Evolutionary conservation across 2,113 vertebrate genomes (phyloP).

Genomic region (Ceyx melanurus): DNA sequence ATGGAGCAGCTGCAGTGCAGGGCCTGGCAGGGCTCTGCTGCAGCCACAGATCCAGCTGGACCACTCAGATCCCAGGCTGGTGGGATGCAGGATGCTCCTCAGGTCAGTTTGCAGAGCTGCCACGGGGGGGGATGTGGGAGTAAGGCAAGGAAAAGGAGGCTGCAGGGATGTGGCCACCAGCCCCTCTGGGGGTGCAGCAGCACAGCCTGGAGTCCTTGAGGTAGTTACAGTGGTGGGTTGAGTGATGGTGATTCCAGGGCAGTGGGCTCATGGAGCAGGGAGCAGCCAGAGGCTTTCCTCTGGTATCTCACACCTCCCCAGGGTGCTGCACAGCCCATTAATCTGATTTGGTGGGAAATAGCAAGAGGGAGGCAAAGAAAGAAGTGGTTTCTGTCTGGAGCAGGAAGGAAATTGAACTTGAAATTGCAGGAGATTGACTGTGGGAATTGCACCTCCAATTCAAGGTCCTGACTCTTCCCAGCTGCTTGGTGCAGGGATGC

Average conservation of each 20-base stretch:
- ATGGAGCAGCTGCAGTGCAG: background rate
- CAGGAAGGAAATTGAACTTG: background rate
- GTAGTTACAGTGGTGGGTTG: no score
- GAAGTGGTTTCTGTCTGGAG: background rate
- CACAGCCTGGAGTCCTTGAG: background rate
- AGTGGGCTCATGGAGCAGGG: rapidly evolving
- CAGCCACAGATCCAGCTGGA: background rate
- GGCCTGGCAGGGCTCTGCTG: background rate
- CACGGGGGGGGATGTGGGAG: rapidly evolving
- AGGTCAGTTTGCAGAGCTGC: background rate
- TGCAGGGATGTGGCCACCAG: background rate
- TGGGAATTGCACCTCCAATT: background rate
- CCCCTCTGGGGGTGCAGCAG: no score
- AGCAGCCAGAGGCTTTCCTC: background rate
- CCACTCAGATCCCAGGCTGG: background rate
- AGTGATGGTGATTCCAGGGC: no score
- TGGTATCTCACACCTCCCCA: rapidly evolving
- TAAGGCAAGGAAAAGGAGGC: background rate
- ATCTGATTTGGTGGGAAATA: background rate
- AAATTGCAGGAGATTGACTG: background rate
- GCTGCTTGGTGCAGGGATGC: background rate
- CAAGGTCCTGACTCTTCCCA: background rate
- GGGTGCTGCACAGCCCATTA: background rate
- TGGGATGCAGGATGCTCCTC: rapidly evolving
- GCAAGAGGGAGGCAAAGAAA: background rate